Evolutionary conservation across 2,797 vertebrate species (phyloP).

Genomic region (Parauchenoglanis punctatus): DNA sequence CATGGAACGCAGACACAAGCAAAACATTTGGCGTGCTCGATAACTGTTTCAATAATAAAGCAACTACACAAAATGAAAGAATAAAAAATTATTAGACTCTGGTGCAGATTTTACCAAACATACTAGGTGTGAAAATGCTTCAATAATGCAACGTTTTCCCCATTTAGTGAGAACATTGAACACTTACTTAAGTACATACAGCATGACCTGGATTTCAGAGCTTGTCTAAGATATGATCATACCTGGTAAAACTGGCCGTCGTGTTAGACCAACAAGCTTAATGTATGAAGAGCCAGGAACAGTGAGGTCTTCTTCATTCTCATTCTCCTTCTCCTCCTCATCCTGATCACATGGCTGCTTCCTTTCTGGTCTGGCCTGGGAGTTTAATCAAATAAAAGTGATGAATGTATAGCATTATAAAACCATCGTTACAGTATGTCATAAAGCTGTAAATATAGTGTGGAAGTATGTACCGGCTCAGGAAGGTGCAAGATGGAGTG

Average conservation of each 20-base stretch:
- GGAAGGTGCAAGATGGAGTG: conserved; percentile 87
- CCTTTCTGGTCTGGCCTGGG: conserved; percentile 79
- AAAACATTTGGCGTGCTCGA: too few species aligned
- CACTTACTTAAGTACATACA: not conserved
- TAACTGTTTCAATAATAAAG: too few species aligned
- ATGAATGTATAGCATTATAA: not conserved
- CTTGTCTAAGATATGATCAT: conserved; percentile 14
- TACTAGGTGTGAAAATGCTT: not conserved
- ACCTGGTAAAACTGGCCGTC: conserved; percentile 82
- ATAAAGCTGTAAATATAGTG: not conserved
- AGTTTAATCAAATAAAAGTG: not conserved
- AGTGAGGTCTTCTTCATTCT: conserved; percentile 77
- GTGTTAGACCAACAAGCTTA: conserved; percentile 80
- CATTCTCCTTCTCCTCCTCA: conserved; percentile 62
- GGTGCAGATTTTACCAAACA: not conserved
- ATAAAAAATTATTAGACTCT: not conserved
- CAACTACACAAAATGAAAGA: too few species aligned
- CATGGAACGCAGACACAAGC: not conserved
- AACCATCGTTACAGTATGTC: not conserved
- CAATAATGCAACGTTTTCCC: not conserved
- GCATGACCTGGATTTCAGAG: not conserved
- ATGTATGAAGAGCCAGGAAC: conserved; percentile 88
- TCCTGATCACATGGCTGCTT: conserved; percentile 64
- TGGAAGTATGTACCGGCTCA: conserved; percentile 75
- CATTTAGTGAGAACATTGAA: not conserved